Conservation (phyloP, 2,888 invertebrate species). For the Orchesellides sinensis region DNA sequence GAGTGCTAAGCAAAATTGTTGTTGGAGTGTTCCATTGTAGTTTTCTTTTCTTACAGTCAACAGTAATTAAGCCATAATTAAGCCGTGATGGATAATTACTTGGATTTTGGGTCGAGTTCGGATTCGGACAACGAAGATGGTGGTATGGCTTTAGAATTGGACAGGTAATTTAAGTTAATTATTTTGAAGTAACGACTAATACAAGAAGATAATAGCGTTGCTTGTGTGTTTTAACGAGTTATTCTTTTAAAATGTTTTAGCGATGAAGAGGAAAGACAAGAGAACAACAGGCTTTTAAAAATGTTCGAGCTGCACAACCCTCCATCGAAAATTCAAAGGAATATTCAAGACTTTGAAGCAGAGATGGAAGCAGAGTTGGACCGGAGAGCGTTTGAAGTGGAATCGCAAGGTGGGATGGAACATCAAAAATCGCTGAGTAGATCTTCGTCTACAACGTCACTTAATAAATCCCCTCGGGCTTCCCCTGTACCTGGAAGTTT, state of each 20-base stretch:
- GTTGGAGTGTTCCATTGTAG: too few relatives aligned
- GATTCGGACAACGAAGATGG: slow-evolving; percentile 66
- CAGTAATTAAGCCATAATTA: too few relatives aligned
- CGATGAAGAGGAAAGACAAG: slow-evolving; percentile 71
- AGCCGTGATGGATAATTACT: too few relatives aligned
- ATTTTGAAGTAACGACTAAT: too few relatives aligned
- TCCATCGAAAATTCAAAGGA: slow-evolving; percentile 62
- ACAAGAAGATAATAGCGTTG: not conserved
- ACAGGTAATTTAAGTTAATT: slow-evolving; percentile 52
- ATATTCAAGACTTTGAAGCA: slow-evolving; percentile 75
- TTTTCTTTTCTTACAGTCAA: too few relatives aligned
- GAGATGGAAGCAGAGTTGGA: slow-evolving; percentile 76
- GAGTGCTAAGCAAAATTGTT: too few relatives aligned
- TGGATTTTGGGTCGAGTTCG: slow-evolving; percentile 70
- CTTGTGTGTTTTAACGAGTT: not conserved
- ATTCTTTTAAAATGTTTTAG: slow-evolving; percentile 63
- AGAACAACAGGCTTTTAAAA: slow-evolving; percentile 65
- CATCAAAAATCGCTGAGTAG: slow-evolving; percentile 68
- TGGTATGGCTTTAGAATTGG: slow-evolving; percentile 48
- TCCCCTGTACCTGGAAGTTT: slow-evolving; percentile 23
- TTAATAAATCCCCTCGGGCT: slow-evolving; percentile 41
- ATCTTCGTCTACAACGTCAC: slow-evolving; percentile 71
- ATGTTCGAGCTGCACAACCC: slow-evolving; percentile 62
- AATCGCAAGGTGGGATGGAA: slow-evolving; percentile 72
- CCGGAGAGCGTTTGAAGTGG: slow-evolving; percentile 70